phyloP scores from a whole-genome alignment of 2,113 vertebrate genomes.

The Ageneiosus marmoratus region DNA sequence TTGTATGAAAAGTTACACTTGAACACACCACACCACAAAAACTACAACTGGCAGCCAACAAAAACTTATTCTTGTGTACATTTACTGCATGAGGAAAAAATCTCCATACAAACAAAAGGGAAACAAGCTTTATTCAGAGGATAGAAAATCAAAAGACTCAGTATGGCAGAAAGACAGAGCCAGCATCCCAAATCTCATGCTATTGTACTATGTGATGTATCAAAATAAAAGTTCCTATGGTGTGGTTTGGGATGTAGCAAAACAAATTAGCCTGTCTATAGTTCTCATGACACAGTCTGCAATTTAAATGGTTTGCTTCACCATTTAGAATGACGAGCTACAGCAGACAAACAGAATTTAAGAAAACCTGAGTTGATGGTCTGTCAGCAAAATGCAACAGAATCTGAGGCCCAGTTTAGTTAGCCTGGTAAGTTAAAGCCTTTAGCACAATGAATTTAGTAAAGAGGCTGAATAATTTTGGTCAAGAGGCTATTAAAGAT shows the following conservation, averaged over 20 bases:
- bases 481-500: background rate
- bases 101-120: background rate
- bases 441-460: background rate
- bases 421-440: background rate
- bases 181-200: background rate
- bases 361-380: background rate
- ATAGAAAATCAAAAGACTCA: background rate
- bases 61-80: background rate
- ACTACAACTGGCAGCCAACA: background rate
- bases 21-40: background rate
- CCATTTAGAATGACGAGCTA: background rate
- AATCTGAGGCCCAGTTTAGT: background rate
- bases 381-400: background rate
- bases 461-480: background rate
- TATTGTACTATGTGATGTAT: background rate
- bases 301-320: background rate
- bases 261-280: background rate
- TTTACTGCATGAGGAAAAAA: background rate
- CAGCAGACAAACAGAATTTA: background rate
- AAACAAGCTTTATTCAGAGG: background rate
- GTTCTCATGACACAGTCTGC: background rate
- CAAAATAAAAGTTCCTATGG: background rate
- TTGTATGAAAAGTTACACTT: background rate
- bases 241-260: background rate
- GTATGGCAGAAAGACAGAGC: background rate